These are phyloP conservation scores for Drosophila mauritiana DNA, from an alignment of 1,140 invertebrate species.

Conservation along the genomic window DNA sequence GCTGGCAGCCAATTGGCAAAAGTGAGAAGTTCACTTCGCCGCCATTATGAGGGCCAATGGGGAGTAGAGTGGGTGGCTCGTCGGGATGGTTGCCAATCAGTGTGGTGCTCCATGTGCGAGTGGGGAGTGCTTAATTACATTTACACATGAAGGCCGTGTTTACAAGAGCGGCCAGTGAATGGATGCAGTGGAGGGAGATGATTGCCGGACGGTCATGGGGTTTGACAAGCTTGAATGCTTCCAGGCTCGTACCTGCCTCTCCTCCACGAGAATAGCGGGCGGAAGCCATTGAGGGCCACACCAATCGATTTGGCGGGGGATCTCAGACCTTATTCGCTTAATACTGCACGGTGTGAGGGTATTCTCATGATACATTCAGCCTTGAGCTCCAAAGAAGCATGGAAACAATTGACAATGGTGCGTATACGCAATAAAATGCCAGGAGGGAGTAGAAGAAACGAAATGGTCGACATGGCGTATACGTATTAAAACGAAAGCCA, in stretches of 20 bases:
- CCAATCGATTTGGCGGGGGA: background rate
- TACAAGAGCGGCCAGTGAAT: conserved; percentile 39
- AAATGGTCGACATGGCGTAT: too few relatives aligned
- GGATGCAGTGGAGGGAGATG: conserved; percentile 28
- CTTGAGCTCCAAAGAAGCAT: background rate
- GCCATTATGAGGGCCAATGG: conserved; percentile 65
- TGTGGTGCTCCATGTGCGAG: conserved; percentile 32
- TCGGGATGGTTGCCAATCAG: conserved; percentile 7
- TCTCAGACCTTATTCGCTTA: background rate
- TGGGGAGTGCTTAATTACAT: conserved; percentile 75
- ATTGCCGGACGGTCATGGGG: conserved; percentile 49
- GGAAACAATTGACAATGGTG: background rate
- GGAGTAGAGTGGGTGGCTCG: conserved; percentile 1
- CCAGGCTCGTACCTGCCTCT: conserved; percentile 12
- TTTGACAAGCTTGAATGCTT: conserved; percentile 55
- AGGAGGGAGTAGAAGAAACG: background rate
- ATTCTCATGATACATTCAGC: background rate
- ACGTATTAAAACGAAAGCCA: too few relatives aligned
- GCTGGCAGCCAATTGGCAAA: conserved; percentile 72
- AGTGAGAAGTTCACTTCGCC: conserved; percentile 74
- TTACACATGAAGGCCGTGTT: conserved; percentile 66
- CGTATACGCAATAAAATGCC: background rate
- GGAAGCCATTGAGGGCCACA: conserved; percentile 5
- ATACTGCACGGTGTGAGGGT: background rate
- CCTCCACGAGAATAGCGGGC: conserved; percentile 13